phyloP scores from a whole-genome alignment of 2,888 invertebrate genomes.

The Eumerus sabulonum region DNA sequence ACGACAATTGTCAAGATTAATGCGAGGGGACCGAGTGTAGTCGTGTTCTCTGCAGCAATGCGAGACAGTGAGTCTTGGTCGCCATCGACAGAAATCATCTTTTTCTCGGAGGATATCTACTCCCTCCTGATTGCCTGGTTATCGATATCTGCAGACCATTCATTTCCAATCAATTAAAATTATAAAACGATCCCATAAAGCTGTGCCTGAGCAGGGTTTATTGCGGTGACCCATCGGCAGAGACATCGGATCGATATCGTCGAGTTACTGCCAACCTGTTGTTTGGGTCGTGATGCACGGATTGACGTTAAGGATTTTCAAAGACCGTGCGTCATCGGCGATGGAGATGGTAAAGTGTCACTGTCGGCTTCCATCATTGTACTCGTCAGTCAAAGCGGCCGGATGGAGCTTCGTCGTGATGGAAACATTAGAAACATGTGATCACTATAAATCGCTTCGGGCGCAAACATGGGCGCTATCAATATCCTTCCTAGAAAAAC shows the following conservation, averaged over 20 bases:
- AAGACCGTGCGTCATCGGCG: slow-evolving; percentile 19
- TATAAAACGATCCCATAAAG: slow-evolving; percentile 71
- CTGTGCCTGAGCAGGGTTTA: slow-evolving; percentile 63
- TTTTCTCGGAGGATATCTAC: slow-evolving; percentile 31
- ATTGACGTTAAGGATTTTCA: slow-evolving; percentile 48
- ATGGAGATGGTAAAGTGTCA: background rate
- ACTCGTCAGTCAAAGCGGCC: slow-evolving; percentile 49
- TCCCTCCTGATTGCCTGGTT: background rate
- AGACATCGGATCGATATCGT: background rate
- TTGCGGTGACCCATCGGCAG: slow-evolving; percentile 49
- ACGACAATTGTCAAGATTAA: slow-evolving; percentile 50
- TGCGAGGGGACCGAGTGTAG: slow-evolving; percentile 37
- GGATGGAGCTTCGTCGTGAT: too few relatives aligned
- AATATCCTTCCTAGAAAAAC: too few relatives aligned
- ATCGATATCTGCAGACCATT: slow-evolving; percentile 68
- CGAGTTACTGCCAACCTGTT: slow-evolving; percentile 39
- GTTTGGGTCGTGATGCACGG: slow-evolving; percentile 40
- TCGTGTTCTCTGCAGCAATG: slow-evolving; percentile 14
- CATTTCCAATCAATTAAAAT: slow-evolving; percentile 72
- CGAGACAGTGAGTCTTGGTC: slow-evolving; percentile 53
- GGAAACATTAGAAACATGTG: too few relatives aligned
- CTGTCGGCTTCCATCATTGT: slow-evolving; percentile 45
- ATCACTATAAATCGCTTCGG: too few relatives aligned
- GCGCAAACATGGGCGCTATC: too few relatives aligned
- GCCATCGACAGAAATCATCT: slow-evolving; percentile 63